Base-by-base conservation (phyloP, 2,113 vertebrate species). In the Malurus alboscapulatus region DNA sequence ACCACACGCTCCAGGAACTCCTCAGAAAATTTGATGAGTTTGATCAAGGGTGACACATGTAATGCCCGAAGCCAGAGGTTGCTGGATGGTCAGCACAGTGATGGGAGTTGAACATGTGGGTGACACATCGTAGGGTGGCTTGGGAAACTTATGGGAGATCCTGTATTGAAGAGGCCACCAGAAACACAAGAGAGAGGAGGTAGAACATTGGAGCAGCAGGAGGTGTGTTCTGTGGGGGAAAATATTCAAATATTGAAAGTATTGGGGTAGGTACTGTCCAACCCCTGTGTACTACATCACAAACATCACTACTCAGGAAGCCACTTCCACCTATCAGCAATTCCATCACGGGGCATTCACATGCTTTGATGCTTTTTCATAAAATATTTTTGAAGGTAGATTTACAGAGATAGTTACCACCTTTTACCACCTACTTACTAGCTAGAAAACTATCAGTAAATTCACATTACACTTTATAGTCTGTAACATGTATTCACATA, bases 1-100 rank as follows among this genome's bases (percentile, higher is more conserved):
- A 96, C 66, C 71, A 82, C 84, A 92, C 9, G 0, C 80, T 68
- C 71, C 91, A 95, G 78, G 91, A 93, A 93, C 92, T 92, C 74
- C 77, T 87, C 66, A 79, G 77, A 82, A 88, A 50, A 51, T 25
- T 1, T 71, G 72, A 88, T 65, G 50, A 29, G 9, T 40, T 17
- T 86, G 76, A 87, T 69, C 50, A 32, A 30, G 61, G 42, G 63
- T 69, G 75, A 92, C 80, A 87, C 68, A 79, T 0, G 0, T 47
- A 47, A 4, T 30, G 73, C 80, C 80, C 87, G 54, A 24, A 87
- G 51, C 26, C 92, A 96, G 75, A 80, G 79, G 72, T 11, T 93
- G 88, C 93, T 47, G 72, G 44, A 17, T 66, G 69, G 66, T 73
- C 92, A 91, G 69, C 8, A 5, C 0, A 1, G 65, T 44, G 65